These are phyloP conservation scores for Sminthurinus signatus DNA, from an alignment of 1,140 invertebrate genomes.

Conservation along the genomic window DNA sequence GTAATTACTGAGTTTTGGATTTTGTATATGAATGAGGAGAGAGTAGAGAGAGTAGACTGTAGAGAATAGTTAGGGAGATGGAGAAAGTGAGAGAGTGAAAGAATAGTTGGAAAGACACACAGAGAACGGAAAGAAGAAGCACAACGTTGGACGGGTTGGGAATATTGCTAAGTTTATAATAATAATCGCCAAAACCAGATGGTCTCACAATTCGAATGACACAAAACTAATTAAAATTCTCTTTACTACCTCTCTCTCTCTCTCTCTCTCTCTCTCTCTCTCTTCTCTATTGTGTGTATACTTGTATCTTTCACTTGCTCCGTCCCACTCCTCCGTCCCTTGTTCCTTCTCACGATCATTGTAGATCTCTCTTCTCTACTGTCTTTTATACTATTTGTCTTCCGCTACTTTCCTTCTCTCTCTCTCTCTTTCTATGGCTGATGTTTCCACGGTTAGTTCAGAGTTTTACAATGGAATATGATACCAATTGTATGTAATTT, in stretches of 20 bases:
- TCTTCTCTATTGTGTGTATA: not conserved
- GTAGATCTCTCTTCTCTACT: not conserved
- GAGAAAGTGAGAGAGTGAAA: too few species aligned
- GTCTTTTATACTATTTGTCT: too few species aligned
- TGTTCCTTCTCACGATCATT: not conserved
- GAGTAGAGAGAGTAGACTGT: too few species aligned
- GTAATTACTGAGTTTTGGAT: slow-evolving; percentile 38
- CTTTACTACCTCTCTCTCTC: slow-evolving; percentile 12
- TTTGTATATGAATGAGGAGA: slow-evolving; percentile 31
- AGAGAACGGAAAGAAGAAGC: too few species aligned
- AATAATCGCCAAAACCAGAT: slow-evolving; percentile 36
- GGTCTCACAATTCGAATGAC: slow-evolving; percentile 36
- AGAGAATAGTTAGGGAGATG: too few species aligned
- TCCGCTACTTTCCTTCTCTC: slow-evolving; percentile 10
- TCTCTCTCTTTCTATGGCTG: slow-evolving; percentile 6
- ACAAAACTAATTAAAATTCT: slow-evolving; percentile 41
- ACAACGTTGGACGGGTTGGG: too few species aligned
- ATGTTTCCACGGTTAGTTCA: too few species aligned
- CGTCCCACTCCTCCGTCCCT: slow-evolving; percentile 10
- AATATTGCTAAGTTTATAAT: slow-evolving; percentile 40
- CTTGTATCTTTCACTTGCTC: not conserved
- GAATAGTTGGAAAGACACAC: too few species aligned
- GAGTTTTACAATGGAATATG: too few species aligned
- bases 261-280: not conserved
- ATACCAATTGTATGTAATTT: too few species aligned